Evolutionary conservation across 2,888 invertebrate genomes (phyloP).

Genomic region (Ophonus ardosiacus): DNA sequence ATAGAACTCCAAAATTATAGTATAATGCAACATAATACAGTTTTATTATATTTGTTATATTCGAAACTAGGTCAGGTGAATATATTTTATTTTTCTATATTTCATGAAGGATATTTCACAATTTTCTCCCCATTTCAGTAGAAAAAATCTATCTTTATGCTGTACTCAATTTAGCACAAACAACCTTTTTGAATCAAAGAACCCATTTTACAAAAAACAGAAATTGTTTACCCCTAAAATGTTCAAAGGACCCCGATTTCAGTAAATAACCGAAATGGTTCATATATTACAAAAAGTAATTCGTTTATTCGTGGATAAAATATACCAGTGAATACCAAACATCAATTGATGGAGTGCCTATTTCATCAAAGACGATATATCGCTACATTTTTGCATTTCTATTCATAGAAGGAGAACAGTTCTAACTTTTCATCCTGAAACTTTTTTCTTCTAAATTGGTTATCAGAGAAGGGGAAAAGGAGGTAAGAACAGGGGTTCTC

Average conservation of each 20-base stretch:
- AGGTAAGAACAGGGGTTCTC: neutral
- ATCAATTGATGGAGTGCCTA: neutral
- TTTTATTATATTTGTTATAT: neutral
- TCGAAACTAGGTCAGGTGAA: neutral
- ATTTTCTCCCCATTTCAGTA: neutral
- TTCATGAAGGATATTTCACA: neutral
- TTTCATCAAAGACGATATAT: conserved; percentile 14
- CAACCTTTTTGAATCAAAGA: neutral
- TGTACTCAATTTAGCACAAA: neutral
- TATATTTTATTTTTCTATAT: neutral
- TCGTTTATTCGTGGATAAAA: neutral
- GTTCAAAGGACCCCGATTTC: neutral
- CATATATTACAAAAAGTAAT: conserved; percentile 23
- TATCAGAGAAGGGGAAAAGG: conserved; percentile 43
- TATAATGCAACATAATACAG: no score
- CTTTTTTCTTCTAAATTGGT: conserved; percentile 53
- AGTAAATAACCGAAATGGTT: conserved; percentile 30
- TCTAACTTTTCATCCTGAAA: conserved; percentile 47
- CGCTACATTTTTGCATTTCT: conserved; percentile 48
- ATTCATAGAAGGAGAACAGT: conserved; percentile 49
- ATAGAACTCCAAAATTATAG: no score
- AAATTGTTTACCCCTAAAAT: conserved; percentile 9
- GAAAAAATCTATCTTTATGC: neutral
- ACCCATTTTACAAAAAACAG: conserved; percentile 21
- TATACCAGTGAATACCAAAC: conserved; percentile 43